Conservation (phyloP, 2,888 invertebrate species). For the Platycheirus albimanus region DNA sequence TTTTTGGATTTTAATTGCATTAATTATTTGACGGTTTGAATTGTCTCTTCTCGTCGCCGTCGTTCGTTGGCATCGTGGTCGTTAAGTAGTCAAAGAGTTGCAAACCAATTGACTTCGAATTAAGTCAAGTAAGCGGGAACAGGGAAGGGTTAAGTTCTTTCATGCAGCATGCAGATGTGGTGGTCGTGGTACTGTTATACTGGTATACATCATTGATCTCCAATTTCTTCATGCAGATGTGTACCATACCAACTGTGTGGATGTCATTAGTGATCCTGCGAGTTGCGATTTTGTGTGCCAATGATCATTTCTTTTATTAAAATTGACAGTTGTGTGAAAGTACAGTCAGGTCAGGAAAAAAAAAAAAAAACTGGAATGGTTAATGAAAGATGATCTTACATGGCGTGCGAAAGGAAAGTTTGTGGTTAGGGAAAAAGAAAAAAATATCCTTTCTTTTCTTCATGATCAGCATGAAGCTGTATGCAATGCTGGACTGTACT, state of each 20-base stretch:
- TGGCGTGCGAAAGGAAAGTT: slow-evolving; percentile 7
- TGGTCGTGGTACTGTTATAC: no score
- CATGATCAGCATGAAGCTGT: no score
- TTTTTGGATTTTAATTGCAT: slow-evolving; percentile 70
- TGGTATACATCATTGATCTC: no score
- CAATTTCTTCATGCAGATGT: slow-evolving; percentile 14
- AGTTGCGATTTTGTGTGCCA: neutral
- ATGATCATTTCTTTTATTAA: neutral
- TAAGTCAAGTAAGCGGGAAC: neutral
- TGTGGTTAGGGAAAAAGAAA: neutral
- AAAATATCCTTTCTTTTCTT: no score
- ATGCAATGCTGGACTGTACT: no score
- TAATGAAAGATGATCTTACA: slow-evolving; percentile 7
- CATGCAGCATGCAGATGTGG: no score
- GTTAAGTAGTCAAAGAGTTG: slow-evolving; percentile 9
- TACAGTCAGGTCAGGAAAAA: neutral
- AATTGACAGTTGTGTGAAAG: slow-evolving; percentile 35
- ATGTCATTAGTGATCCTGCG: neutral
- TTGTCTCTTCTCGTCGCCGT: slow-evolving; percentile 27
- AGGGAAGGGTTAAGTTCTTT: no score
- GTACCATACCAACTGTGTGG: no score
- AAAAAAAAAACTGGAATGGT: neutral
- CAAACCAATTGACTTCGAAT: slow-evolving; percentile 27
- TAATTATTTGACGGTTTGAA: slow-evolving; percentile 65
- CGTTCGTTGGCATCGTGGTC: no score